Evolutionary conservation across 2,797 vertebrate species (phyloP), one percentile per base, ranked within the genome.

Genomic region (Lepidocolaptes lacrymiger): DNA sequence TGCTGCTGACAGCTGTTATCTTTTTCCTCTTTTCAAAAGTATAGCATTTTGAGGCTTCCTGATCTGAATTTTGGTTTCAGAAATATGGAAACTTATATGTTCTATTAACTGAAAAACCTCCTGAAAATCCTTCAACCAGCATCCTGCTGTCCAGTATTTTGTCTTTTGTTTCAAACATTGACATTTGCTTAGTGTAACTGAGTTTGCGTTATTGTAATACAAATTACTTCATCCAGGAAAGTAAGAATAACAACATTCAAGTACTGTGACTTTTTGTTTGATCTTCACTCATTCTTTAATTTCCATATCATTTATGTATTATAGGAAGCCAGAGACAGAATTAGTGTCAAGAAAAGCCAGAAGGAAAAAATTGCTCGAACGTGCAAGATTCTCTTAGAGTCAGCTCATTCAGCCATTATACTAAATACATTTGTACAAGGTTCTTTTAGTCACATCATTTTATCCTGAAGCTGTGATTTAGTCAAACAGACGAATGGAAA

Each of bases 271-370:
- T 88, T 95, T 88, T 81, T 91, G 52, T 89, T 94, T 96, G 91
- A 95, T 96, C 82, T 93, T 90, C 54, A 85, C 67, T 95, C 90
- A 91, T 76, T 64, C 77, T 95, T 96, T 95, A 95, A 95, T 95
- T 96, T 96, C 88, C 74, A 67, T 94, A 90, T 94, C 79, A 94
- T 77, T 97, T 89, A 93, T 64, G 32, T 89, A 74, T 94, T 94
- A 93, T 89, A 88, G 88, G 90, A 97, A 97, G 56, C 82, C 52
- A 87, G 79, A 89, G 85, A 85, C 43, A 96, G 73, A 97, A 97
- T 96, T 96, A 97, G 76, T 41, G 85, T 96, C 88, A 95, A 81
- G 87, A 79, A 86, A 91, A 93, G 44, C 1, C 58, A 92, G 81
- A 88, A 90, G 93, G 41, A 76, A 94, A 80, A 91, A 92, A 94